Conservation (phyloP, 2,113 vertebrate species). For the Noctilio leporinus region DNA sequence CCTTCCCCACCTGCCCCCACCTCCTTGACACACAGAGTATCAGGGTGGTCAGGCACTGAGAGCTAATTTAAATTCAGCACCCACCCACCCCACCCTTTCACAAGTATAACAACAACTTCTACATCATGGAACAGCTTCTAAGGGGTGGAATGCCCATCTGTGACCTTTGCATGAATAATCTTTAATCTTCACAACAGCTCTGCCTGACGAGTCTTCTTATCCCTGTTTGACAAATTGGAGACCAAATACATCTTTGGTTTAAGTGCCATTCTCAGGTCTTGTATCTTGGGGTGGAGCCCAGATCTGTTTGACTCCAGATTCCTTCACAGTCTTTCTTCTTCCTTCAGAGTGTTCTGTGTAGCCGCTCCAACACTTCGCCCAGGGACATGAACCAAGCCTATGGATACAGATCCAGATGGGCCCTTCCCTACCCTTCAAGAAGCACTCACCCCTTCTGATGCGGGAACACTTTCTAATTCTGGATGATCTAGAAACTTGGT, state of each 20-base stretch:
- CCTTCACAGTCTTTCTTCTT: background rate
- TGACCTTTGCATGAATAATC: background rate
- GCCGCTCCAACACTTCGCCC: background rate
- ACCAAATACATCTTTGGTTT: background rate
- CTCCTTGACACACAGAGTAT: background rate
- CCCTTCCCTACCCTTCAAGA: background rate
- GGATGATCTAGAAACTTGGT: background rate
- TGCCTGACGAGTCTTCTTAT: background rate
- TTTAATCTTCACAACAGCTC: background rate
- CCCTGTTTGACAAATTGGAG: background rate
- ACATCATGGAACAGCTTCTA: background rate
- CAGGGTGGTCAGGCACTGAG: background rate
- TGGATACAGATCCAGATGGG: background rate
- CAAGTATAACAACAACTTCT: background rate
- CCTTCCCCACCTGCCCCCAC: background rate
- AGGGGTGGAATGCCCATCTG: background rate
- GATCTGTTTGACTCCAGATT: background rate
- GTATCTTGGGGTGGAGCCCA: background rate
- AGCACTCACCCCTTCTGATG: background rate
- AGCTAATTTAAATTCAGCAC: background rate
- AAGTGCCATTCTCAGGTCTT: background rate
- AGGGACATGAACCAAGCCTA: background rate
- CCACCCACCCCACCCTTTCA: too few species aligned
- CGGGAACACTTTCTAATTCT: background rate
- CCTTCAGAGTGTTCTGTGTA: background rate